Base-by-base conservation (phyloP, 35 echinoderm and acorn worm species). In the Apostichopus japonicus region DNA sequence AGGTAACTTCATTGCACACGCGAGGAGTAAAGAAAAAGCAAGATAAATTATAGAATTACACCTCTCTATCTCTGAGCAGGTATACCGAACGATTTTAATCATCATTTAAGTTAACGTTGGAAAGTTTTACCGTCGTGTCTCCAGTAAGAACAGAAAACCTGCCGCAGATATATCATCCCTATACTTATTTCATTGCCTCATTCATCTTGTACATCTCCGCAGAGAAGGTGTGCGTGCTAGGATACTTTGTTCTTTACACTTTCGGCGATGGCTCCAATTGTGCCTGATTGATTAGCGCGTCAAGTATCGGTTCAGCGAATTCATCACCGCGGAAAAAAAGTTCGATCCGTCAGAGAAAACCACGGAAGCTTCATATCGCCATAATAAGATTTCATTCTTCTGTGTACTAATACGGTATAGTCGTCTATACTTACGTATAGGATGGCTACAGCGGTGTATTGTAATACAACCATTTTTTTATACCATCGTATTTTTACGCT, bases 241-340 rank as follows among this genome's bases (percentile, higher is more conserved):
- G 86, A 89, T 89, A 65, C 62, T 89, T 89, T 89, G 86, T 89
- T 72, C 63, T 89, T 89, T 89, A 89, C 86, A 89, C 86, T 89
- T 89, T 65, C 56, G 44, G 86, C 86, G 86, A 89, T 89, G 56
- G 86, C 19, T 89, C 61, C 86, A 89, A 89, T 89, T 89, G 86
- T 65, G 33, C 24, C 61, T 89, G 86, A 89, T 89, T 55, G 81
- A 84, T 84, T 84, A 84, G 81, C 81, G 54, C 81, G 81, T 84
- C 81, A 84, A 58, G 81, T 84, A 84, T 57, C 81, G 81, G 56
- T 84, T 84, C 81, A 84, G 81, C 81, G 81, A 84, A 84, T 84
- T 58, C 81, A 84, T 84, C 81, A 84, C 81, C 21, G 56, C 54
- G 33, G 33, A n/a, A 21, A 58, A 84, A n/a, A 59, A 23, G 53